Evolutionary conservation across 1,140 invertebrate species (phyloP).

Genomic region (Myzus persicae): DNA sequence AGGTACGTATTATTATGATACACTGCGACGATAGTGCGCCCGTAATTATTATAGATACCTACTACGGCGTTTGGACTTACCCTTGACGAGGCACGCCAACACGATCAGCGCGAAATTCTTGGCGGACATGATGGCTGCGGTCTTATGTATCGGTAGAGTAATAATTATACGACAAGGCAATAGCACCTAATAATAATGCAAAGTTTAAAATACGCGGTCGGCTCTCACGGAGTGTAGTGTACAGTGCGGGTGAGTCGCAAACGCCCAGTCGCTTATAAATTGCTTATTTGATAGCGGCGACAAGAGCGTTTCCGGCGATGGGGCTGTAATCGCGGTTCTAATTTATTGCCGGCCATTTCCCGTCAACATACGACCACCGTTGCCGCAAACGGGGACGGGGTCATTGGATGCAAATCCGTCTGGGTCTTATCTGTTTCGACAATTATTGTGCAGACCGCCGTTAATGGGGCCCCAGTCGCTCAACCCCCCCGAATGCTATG

Average conservation of each 20-base stretch:
- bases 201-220: not conserved
- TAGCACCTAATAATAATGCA: not conserved
- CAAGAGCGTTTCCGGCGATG: slow-evolving; percentile 14
- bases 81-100: slow-evolving; percentile 14
- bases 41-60: not conserved
- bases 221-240: not conserved
- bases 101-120: not conserved
- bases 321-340: not conserved
- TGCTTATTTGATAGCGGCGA: not conserved
- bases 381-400: not conserved
- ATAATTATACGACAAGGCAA: not conserved
- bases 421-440: not conserved
- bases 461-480: not conserved
- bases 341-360: not conserved
- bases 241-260: not conserved
- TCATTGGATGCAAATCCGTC: not conserved
- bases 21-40: not conserved
- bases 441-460: not conserved
- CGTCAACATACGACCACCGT: not conserved
- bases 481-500: not conserved
- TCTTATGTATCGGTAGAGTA: not conserved
- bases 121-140: not conserved
- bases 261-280: slow-evolving; percentile 23
- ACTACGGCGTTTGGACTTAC: not conserved
- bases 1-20: not conserved